Evolutionary conservation across 2,888 invertebrate species (phyloP), one percentile per base, ranked within the genome.

Genomic region (Pyrgus malvae): DNA sequence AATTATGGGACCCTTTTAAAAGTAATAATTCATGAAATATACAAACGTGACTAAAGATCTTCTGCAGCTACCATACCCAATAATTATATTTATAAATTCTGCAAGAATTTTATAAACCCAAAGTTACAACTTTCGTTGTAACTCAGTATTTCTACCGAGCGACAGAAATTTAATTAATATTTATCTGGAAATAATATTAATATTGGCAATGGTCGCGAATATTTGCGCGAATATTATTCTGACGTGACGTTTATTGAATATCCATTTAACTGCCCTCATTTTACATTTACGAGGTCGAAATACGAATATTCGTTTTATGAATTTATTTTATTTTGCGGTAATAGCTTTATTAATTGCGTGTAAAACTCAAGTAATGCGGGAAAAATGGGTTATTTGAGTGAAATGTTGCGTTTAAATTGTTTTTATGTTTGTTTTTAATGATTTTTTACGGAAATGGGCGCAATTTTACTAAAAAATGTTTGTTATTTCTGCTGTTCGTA

Each of bases 381-480:
- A 12, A n/a, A n/a, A 42, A 11, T 12, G 23, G 16, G 12, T 33
- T 46, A 16, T 25, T 35, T 35, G 16, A 35, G 46, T 35, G 16
- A 48, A 48, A 25, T 14, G 16, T 48, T 25, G 25, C 11, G 9
- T n/a, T n/a, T 48, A n/a, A 17, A 37, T 2, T 17, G 23, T 16
- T 38, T 29, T 25, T 33, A 17, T 27, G 8, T 17, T 21, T 1
- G 14, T 23, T 35, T 16, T 12, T 23, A 23, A 45, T 54, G 56
- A 48, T 48, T 67, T 80, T 83, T 25, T 25, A 25, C 7, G 4
- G 4, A 7, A 7, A 25, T 2, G 7, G 4, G 25, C 6, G 3
- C 3, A 23, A 7, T 23, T 23, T 23, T 7, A 23, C 1, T 23
- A 23, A 21, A 3, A 21, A 21, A 6, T 21, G 21, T 6, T 21